Base-by-base conservation (phyloP, 1,140 invertebrate species). In the Trigoniulus corallinus region DNA sequence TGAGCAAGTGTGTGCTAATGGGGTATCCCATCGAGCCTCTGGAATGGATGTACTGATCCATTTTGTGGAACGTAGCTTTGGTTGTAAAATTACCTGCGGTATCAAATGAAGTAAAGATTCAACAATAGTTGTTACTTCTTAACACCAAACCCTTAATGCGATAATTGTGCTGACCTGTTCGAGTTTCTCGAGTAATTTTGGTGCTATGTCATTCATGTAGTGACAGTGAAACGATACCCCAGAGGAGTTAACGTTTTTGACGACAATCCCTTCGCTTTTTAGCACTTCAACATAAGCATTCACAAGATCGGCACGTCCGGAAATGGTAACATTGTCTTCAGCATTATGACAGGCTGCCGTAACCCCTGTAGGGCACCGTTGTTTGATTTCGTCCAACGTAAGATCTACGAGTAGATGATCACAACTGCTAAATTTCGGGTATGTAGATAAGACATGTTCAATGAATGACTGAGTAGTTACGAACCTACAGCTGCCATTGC, bases 171-270 rank as follows among this genome's bases (percentile, higher is more conserved):
- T n/a, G n/a, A n/a, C n/a, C n/a, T n/a, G n/a, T n/a, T n/a, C n/a
- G n/a, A n/a, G n/a, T n/a, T n/a, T n/a, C n/a, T n/a, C n/a, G n/a
- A n/a, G n/a, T n/a, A n/a, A n/a, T n/a, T n/a, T n/a, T n/a, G n/a
- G n/a, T n/a, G n/a, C n/a, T n/a, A n/a, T n/a, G n/a, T n/a, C n/a
- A n/a, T n/a, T n/a, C 62, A 98, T 89, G 62, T 89, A 91, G 64
- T 85, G 82, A 58, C 88, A 93, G 69, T 98, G 94, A 73, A 97
- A 98, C 4, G 93, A 91, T 37, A 85, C 77, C 21, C 84, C 84
- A 46, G 82, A 82, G 59, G 85, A 91, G 47, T 86, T 81, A 0
- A 98, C 92, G 47, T 77, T 72, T 58, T 84, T 89, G 4, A 83
- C 88, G 67, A 97, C 96, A 25, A 92, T 77, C 12, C 80, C 78